Base-by-base conservation (phyloP, 2,797 vertebrate genomes). In the Falco columbarius region DNA sequence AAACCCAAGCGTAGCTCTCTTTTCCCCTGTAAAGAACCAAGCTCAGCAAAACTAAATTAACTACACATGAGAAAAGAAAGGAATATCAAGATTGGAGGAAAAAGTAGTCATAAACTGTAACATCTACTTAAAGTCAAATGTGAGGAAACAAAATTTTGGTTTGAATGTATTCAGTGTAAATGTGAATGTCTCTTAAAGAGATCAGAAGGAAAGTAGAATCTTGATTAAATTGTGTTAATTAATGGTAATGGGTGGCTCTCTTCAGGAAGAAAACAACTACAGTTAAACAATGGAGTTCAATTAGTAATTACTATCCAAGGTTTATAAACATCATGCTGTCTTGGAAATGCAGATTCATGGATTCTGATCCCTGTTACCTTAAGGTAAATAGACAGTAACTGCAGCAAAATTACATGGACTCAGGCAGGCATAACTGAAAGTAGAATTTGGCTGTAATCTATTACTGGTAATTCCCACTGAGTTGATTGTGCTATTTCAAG, bases 401-500 rank as follows among this genome's bases (percentile, higher is more conserved):
- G 71, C 55, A 26, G 56, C 32, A 80, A 67, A 87, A 76, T 49
- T 19, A 32, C 30, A 63, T 82, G 92, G 82, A 76, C 82, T 83
- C 65, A 63, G 83, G 1, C 80, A 93, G 90, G 79, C 65, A 55
- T 38, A 82, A 56, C 16, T 27, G 47, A 52, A 49, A 89, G 79
- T 8, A 47, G 63, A 94, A 81, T 72, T 67, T 89, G 81, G 61
- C 81, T 91, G 77, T 68, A 81, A 85, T 86, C 81, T 93, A 14
- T 51, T 76, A 30, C 63, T 80, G 86, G 84, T 87, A 86, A 87
- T 91, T 96, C 91, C 92, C 92, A 65, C 63, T 23, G 93, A 86
- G 86, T 70, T 96, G 96, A 94, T 92, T 55, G 84, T 34, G 70
- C 81, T 91, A 44, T 94, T 91, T 87, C 74, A 63, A 82, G 75